Base-by-base conservation (phyloP, 2,888 invertebrate species). In the Lepas anatifera region DNA sequence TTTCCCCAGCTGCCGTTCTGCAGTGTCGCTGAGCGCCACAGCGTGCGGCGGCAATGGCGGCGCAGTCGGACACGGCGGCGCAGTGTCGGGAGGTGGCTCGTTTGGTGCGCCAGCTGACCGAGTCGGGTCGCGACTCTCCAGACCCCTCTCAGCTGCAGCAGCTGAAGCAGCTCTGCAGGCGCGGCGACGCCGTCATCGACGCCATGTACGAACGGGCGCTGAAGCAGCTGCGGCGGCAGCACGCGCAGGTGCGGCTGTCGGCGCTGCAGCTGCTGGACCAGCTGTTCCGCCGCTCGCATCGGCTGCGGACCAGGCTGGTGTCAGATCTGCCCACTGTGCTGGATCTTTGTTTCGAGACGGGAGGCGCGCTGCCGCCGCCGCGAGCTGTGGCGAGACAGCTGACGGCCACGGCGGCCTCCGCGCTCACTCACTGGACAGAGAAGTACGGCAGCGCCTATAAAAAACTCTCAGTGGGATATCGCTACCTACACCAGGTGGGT, bases 231-330 rank as follows among this genome's bases (percentile, higher is more conserved):
- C 78, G 80, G 68, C 80, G 81, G 74, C 79, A 83, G 4, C 85
- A 85, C 77, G 78, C 83, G 22, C 84, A 85, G 79, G 80, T 85
- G 67, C 78, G 85, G 18, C 78, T 79, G 46, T 82, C 83, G 74
- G 78, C 83, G 13, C 81, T 84, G 73, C 81, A 81, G 73, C 79
- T 85, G 50, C 80, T 81, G 68, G 79, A 83, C 75, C 80, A 82
- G 73, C 77, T 85, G 18, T 85, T 85, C 75, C 76, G 76, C 72
- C 77, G 82, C 73, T 84, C 84, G 22, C 82, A 83, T 75, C 75
- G 75, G 39, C 84, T 85, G 73, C 78, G 84, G 70, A 79, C 81
- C 73, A 76, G 83, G 22, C 80, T 83, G 25, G 76, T 81, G 22
- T 83, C 82, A 72, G 80, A 74, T 37, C 73, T 74, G 27, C 32